Conservation (phyloP, 2,113 vertebrate species). For the Prunella himalayana region DNA sequence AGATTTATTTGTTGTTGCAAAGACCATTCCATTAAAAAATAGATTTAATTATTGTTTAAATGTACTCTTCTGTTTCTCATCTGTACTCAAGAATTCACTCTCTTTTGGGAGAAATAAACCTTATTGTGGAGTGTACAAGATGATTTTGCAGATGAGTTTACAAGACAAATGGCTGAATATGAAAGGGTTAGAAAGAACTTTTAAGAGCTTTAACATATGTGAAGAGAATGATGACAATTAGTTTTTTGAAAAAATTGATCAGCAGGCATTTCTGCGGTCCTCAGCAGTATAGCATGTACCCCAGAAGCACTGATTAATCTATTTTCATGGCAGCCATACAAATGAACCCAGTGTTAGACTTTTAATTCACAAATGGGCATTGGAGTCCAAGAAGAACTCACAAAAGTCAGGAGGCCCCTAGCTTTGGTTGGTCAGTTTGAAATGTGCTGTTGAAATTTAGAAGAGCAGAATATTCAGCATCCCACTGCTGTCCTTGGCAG, state of each 20-base stretch:
- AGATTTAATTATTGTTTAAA: not conserved
- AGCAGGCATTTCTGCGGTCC: not conserved
- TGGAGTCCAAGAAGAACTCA: not conserved
- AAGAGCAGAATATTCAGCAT: not conserved
- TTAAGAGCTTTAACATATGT: not conserved
- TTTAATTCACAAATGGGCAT: not conserved
- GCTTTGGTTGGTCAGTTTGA: not conserved
- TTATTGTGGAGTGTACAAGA: not conserved
- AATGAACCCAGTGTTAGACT: not conserved
- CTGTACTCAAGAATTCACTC: not conserved
- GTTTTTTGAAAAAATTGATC: not conserved
- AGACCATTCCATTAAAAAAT: not conserved
- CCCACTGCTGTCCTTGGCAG: not conserved
- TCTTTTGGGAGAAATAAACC: not conserved
- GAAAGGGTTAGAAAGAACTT: not conserved
- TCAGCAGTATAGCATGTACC: not conserved
- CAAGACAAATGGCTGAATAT: not conserved
- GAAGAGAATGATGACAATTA: not conserved
- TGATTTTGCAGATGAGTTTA: not conserved
- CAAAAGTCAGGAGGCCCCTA: not conserved
- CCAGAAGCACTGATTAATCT: not conserved
- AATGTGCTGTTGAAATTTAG: not conserved
- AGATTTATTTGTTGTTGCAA: not conserved
- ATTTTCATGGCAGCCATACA: not conserved
- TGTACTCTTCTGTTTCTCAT: not conserved